Evolutionary conservation across 2,888 invertebrate species (phyloP).

Genomic region (Anoncus sp.): DNA sequence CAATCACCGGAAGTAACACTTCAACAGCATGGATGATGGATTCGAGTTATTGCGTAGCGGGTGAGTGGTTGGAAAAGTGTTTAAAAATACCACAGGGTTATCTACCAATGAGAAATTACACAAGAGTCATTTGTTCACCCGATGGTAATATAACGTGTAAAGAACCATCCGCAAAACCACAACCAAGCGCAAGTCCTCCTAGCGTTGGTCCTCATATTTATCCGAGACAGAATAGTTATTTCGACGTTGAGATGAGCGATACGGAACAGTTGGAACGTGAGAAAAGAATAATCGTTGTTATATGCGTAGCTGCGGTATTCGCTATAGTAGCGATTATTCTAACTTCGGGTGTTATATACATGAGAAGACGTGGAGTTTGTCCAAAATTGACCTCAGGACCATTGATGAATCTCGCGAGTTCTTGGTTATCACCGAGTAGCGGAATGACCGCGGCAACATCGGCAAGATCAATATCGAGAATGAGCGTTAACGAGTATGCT

Average conservation of each 20-base stretch:
- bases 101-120: slow-evolving; percentile 87
- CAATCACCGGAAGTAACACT: slow-evolving; percentile 83
- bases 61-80: slow-evolving; percentile 86
- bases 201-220: slow-evolving; percentile 81
- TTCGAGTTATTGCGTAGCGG: slow-evolving; percentile 87
- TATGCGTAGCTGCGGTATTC: slow-evolving; percentile 78
- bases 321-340: slow-evolving; percentile 77
- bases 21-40: slow-evolving; percentile 83
- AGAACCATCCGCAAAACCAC: slow-evolving; percentile 83
- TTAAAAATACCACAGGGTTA: slow-evolving; percentile 88
- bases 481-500: slow-evolving; percentile 87
- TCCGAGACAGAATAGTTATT: slow-evolving; percentile 79
- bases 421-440: slow-evolving; percentile 77
- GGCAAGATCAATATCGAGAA: slow-evolving; percentile 86
- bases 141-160: slow-evolving; percentile 85
- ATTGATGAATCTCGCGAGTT: slow-evolving; percentile 75
- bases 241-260: slow-evolving; percentile 81
- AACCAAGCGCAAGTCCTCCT: slow-evolving; percentile 78
- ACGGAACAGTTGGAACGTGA: slow-evolving; percentile 79
- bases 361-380: slow-evolving; percentile 80
- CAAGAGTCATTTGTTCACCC: slow-evolving; percentile 85
- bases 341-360: slow-evolving; percentile 78
- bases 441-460: slow-evolving; percentile 84
- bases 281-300: slow-evolving; percentile 79
- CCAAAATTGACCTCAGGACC: slow-evolving; percentile 79